Conservation (phyloP, 2,888 invertebrate species). For the Trichogramma dendrolimi region DNA sequence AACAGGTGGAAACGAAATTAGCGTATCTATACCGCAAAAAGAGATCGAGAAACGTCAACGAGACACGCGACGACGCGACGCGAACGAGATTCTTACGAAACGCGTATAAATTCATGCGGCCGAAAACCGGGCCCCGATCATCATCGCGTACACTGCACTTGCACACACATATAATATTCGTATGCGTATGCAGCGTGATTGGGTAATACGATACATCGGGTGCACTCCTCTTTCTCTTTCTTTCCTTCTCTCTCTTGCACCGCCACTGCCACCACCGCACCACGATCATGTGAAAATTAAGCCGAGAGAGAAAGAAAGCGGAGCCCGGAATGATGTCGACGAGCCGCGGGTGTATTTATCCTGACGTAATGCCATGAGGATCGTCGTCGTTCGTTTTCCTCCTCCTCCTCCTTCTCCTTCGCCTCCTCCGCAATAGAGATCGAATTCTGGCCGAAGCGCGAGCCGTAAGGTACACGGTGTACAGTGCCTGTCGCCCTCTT, state of each 20-base stretch:
- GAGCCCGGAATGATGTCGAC: constrained; percentile 12
- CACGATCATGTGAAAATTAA: no score
- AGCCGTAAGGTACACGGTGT: neutral
- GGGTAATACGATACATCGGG: constrained; percentile 33
- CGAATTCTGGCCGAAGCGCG: constrained; percentile 32
- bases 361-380: constrained; percentile 35
- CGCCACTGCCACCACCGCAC: no score
- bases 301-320: constrained; percentile 16
- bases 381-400: constrained; percentile 30
- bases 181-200: constrained; percentile 17
- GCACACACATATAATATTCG: constrained; percentile 13
- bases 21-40: no score
- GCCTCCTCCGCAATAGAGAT: constrained; percentile 30
- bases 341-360: constrained; percentile 22
- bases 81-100: no score
- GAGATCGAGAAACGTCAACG: no score
- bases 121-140: no score
- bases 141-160: no score
- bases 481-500: neutral
- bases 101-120: no score
- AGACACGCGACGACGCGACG: no score
- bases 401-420: constrained; percentile 30
- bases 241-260: no score
- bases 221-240: constrained; percentile 17
- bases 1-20: no score